Evolutionary conservation across 1,140 invertebrate species (phyloP), one percentile per base, ranked within the genome.

Genomic region (Drosophila prosaltans): DNA sequence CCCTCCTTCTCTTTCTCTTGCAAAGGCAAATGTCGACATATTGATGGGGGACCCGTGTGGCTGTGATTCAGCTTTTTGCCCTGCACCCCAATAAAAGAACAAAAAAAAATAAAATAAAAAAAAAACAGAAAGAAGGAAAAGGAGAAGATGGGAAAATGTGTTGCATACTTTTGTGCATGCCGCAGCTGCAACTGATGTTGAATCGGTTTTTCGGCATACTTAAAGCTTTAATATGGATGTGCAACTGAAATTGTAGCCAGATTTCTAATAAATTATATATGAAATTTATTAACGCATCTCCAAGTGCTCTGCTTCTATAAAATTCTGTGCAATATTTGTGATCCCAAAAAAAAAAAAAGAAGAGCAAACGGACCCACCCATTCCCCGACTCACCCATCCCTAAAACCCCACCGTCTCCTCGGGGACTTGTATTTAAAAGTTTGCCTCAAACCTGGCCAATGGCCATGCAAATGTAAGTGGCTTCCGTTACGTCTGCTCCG

Each of bases 401-500:
- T 5, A 36, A 36, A 36, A 4, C 21, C 9, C 8, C 8, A 26
- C 21, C 21, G 3, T 51, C 21, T 51, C 45, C 3, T 51, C 8
- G 45, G 45, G n/a, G 21, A 16, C 41, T 43, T 51, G 45, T 51
- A 51, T 78, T 86, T 81, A 70, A 85, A 85, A 81, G 58, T 24
- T 51, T 51, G 21, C 21, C 45, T 51, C 21, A 62, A 30, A 66
- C 65, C 74, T 70, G 51, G 66, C 74, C 72, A 69, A 64, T 74
- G 69, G 61, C 30, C 74, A 80, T 86, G 83, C 80, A 86, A 88
- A 86, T 75, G 64, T 67, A 67, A 62, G 40, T 63, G 55, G 54
- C 36, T 54, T 58, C 57, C 79, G 61, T 62, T 30, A 10, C 48
- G 55, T 69, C 58, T 11, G 9, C 54, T 36, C 55, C 8, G 45